Evolutionary conservation across 2,113 vertebrate genomes (phyloP).

Genomic region (Sclerurus mexicanus): DNA sequence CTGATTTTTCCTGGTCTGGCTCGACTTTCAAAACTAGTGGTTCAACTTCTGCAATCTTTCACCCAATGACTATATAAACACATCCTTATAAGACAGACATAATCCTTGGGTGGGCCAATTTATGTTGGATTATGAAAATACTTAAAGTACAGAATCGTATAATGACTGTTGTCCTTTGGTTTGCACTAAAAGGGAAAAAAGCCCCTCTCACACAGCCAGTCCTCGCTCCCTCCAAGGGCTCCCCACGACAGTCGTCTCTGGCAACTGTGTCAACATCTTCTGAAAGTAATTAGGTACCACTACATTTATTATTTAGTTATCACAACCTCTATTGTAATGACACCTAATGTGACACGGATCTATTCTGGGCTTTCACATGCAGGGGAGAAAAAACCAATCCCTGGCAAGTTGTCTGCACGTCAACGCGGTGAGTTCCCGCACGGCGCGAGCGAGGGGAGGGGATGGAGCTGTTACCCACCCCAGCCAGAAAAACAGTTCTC

Average conservation of each 20-base stretch:
- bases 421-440: background rate
- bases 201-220: background rate
- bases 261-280: conserved; percentile 38
- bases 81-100: conserved; percentile 84
- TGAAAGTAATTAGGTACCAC: conserved; percentile 50
- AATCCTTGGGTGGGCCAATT: conserved; percentile 87
- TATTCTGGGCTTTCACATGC: background rate
- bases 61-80: conserved; percentile 89
- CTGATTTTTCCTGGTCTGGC: conserved; percentile 98
- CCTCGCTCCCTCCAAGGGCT: conserved; percentile 6
- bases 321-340: conserved; percentile 24
- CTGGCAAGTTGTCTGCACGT: background rate
- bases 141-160: conserved; percentile 84
- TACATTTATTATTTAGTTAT: conserved; percentile 41
- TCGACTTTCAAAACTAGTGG: conserved; percentile 91
- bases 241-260: background rate
- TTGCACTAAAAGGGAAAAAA: conserved; percentile 62
- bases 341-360: background rate
- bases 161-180: conserved; percentile 83
- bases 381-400: background rate
- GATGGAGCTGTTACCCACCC: conserved; percentile 5
- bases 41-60: conserved; percentile 92
- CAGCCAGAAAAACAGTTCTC: conserved; percentile 67
- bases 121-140: conserved; percentile 87
- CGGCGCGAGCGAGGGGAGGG: background rate